Conservation (phyloP, 2,888 invertebrate species). For the Hanleya hanleyi region DNA sequence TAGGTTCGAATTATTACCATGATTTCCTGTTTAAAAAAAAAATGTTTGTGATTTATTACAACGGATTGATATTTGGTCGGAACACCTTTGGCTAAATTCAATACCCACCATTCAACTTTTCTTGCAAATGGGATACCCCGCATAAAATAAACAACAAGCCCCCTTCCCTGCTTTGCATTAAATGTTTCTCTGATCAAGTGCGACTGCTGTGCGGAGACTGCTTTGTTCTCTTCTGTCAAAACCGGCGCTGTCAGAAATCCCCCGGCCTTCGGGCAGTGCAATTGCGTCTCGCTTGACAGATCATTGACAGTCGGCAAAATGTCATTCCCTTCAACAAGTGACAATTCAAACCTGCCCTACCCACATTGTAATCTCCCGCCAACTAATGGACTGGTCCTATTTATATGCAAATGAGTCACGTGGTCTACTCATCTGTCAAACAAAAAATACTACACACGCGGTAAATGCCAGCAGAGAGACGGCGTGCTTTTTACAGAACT, state of each 20-base stretch:
- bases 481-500: slow-evolving; percentile 39
- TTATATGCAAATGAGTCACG: slow-evolving; percentile 44
- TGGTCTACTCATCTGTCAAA: slow-evolving; percentile 57
- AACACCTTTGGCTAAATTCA: too few relatives aligned
- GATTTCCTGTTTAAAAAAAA: too few relatives aligned
- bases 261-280: not conserved
- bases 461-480: slow-evolving; percentile 33
- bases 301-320: not conserved
- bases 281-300: slow-evolving; percentile 3
- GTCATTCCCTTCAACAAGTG: slow-evolving; percentile 7
- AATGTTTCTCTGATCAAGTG: too few relatives aligned
- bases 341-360: not conserved
- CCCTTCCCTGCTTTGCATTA: too few relatives aligned
- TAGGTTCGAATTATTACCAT: too few relatives aligned
- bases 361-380: slow-evolving; percentile 7
- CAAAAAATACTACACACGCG: slow-evolving; percentile 39
- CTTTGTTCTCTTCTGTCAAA: not conserved
- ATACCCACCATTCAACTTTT: too few relatives aligned
- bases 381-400: slow-evolving; percentile 16
- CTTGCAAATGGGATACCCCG: too few relatives aligned
- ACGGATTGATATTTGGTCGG: too few relatives aligned
- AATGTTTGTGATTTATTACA: too few relatives aligned
- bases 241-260: not conserved
- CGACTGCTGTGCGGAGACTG: too few relatives aligned
- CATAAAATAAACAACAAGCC: too few relatives aligned